phyloP scores from a whole-genome alignment of 2,113 vertebrate genomes.

The Sinosuthora webbiana region DNA sequence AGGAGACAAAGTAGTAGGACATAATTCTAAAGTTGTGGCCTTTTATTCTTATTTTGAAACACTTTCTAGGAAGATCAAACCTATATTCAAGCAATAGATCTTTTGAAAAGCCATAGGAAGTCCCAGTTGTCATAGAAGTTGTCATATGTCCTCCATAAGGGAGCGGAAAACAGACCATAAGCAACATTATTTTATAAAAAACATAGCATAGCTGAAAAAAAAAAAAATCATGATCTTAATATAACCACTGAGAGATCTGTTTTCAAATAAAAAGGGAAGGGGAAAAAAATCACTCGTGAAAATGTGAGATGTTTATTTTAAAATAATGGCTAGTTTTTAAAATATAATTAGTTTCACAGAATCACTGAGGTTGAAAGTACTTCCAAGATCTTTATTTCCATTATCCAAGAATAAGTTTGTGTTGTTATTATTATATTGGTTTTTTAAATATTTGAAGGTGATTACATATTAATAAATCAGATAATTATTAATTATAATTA shows the following conservation, averaged over 20 bases:
- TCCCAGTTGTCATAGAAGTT: neutral
- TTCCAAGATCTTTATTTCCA: neutral
- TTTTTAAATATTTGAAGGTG: neutral
- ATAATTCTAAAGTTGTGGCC: neutral
- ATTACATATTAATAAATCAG: neutral
- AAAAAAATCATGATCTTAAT: neutral
- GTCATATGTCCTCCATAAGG: too few species aligned
- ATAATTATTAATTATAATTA: too few species aligned
- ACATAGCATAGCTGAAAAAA: neutral
- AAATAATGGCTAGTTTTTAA: neutral
- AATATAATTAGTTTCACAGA: neutral
- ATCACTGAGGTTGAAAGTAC: neutral
- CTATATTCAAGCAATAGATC: neutral
- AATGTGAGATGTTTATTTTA: neutral
- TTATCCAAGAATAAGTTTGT: neutral
- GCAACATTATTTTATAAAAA: neutral
- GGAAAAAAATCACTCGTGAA: neutral
- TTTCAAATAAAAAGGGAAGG: conserved; percentile 7
- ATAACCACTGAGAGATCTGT: neutral
- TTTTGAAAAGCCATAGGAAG: neutral
- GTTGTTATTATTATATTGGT: neutral
- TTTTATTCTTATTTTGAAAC: neutral
- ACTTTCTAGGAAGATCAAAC: neutral
- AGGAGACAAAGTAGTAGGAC: neutral
- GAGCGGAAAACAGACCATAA: neutral